These are phyloP conservation scores for Acrobeloides nanus DNA, from an alignment of 2,888 invertebrate genomes.

Conservation along the genomic window DNA sequence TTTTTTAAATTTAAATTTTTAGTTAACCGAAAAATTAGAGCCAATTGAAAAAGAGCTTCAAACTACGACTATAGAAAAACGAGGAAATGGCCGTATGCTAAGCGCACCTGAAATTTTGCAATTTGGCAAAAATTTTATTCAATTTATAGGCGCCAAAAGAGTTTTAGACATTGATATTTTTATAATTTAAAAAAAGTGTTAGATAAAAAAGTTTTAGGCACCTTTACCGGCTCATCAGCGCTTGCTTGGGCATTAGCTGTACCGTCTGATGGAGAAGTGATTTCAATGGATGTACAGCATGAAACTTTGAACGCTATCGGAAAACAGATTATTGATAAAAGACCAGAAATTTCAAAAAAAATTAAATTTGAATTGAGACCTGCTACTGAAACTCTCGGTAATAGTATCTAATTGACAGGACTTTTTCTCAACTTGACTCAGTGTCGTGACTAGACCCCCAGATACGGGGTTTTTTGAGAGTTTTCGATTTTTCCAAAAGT, in stretches of 20 bases:
- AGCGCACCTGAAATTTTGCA: slow-evolving; percentile 41
- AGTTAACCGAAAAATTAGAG: slow-evolving; percentile 24
- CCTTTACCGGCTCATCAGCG: slow-evolving; percentile 56
- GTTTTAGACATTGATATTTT: slow-evolving; percentile 34
- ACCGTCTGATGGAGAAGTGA: slow-evolving; percentile 55
- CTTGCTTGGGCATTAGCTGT: slow-evolving; percentile 55
- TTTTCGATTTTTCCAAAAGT: too few species aligned
- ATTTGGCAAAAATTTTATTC: slow-evolving; percentile 35
- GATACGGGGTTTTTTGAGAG: too few species aligned
- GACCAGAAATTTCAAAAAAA: too few species aligned
- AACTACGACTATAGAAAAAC: slow-evolving; percentile 27
- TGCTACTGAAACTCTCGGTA: too few species aligned
- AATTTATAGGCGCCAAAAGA: slow-evolving; percentile 27
- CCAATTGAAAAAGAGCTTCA: slow-evolving; percentile 30
- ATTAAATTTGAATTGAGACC: too few species aligned
- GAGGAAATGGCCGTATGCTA: slow-evolving; percentile 23
- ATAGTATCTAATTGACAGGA: too few species aligned
- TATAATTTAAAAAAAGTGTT: too few species aligned
- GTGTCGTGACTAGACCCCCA: too few species aligned
- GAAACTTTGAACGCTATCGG: slow-evolving; percentile 25
- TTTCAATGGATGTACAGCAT: slow-evolving; percentile 51
- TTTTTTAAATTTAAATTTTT: slow-evolving; percentile 1
- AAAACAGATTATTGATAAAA: slow-evolving; percentile 15
- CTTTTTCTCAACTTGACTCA: too few species aligned
- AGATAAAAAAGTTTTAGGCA: too few species aligned